Base-by-base conservation (phyloP, 2,113 vertebrate genomes). In the Siniperca chuatsi region DNA sequence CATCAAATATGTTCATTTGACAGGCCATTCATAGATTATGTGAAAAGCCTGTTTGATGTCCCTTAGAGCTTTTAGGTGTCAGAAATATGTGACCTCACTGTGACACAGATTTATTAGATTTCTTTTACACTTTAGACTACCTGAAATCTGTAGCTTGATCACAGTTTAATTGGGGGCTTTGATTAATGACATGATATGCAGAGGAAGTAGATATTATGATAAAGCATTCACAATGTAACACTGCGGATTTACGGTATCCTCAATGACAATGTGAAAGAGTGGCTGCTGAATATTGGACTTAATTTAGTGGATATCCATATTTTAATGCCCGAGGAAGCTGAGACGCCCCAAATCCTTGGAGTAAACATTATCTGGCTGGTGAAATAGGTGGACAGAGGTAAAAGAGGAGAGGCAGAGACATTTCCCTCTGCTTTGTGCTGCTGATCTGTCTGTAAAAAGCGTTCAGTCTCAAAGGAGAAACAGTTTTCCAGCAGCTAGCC, bases 111-210 rank as follows among this genome's bases (percentile, higher is more conserved):
- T 54, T 55, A 87, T 88, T 66, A 35, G 42, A 77, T 60, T 37
- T 81, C 58, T 79, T 79, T 65, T n/a, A 55, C 23, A 73, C 25
- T 70, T 75, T 25, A 50, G 60, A 68, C 75, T 69, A 83, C 57
- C 35, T 80, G 79, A 72, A 80, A 58, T 68, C 71, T 83, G 71
- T 67, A 37, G 61, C 44, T 84, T 84, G 61, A 91, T 93, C 84
- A 81, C 15, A 79, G 33, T 81, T 84, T 85, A 86, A 86, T 88
- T 89, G 79, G 69, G 57, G 57, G 62, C 72, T 78, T 57, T 87
- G 85, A 94, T 89, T 76, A 64, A 93, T 90, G 81, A 64, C 74
- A 57, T 4, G 57, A 87, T 82, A 37, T 58, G 40, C 44, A 48
- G 29, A 67, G 69, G 57, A 85, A 83, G 66, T n/a, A 74, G 74